Evolutionary conservation across 1,140 invertebrate species (phyloP).

Genomic region (Mesaphorura yosii): DNA sequence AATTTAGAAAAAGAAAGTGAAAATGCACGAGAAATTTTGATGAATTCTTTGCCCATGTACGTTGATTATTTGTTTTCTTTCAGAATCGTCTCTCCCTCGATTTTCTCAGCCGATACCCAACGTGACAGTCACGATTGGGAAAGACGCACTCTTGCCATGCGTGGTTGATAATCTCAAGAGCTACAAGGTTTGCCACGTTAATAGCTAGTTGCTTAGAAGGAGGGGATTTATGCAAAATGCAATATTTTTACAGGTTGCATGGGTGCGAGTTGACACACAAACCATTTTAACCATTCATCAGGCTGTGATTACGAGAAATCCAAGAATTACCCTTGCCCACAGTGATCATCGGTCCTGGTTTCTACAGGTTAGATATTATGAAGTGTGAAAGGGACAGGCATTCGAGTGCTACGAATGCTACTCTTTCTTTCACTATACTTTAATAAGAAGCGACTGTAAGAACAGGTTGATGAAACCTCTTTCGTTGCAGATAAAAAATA

Average conservation of each 20-base stretch:
- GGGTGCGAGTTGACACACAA: constrained; percentile 82
- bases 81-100: constrained; percentile 54
- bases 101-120: constrained; percentile 85
- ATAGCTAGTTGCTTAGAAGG: neutral
- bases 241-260: constrained; percentile 58
- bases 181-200: constrained; percentile 62
- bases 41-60: neutral
- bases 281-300: constrained; percentile 81
- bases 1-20: constrained; percentile 1
- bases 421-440: neutral
- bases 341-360: constrained; percentile 76
- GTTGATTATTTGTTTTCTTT: constrained; percentile 33
- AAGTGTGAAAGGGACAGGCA: no score
- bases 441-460: neutral
- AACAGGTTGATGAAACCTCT: neutral
- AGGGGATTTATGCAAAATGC: neutral
- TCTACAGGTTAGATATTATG: constrained; percentile 53
- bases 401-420: no score
- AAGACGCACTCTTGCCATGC: constrained; percentile 81
- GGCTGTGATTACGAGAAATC: constrained; percentile 72
- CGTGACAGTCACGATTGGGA: constrained; percentile 78
- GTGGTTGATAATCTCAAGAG: constrained; percentile 80
- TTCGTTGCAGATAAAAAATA: constrained; percentile 26
- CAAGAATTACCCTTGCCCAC: constrained; percentile 71
- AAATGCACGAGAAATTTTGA: neutral